A percentile compares a stretch with the other conserved stretches of the same genome.
phyloP scores from a whole-genome alignment of 2,797 vertebrate species.

The Hyperoplus lanceolatus region DNA sequence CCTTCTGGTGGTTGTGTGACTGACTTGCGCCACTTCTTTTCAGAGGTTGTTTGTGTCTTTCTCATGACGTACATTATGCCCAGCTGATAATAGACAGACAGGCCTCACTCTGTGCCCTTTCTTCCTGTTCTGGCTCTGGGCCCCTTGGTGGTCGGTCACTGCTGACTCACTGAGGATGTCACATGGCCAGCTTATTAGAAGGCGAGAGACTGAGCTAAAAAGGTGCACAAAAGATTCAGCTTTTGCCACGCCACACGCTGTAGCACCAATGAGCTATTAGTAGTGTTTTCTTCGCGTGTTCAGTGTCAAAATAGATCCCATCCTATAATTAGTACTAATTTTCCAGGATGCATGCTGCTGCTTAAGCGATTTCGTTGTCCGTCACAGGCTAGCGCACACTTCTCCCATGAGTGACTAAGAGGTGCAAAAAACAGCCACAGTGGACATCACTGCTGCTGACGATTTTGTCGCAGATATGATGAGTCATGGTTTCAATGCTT shows the following conservation, averaged over 20 bases:
- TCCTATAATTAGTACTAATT: constrained; percentile 44
- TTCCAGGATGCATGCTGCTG: constrained; percentile 36
- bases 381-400: constrained; percentile 60
- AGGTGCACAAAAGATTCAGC: background rate
- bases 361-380: constrained; percentile 50
- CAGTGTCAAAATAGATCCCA: constrained; percentile 37
- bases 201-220: constrained; percentile 10
- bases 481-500: constrained; percentile 71
- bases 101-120: constrained; percentile 67
- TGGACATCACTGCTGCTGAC: constrained; percentile 76
- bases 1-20: constrained; percentile 62
- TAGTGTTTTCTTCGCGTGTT: constrained; percentile 30
- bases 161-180: constrained; percentile 71
- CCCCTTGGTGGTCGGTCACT: constrained; percentile 56
- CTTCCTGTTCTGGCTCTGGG: constrained; percentile 47
- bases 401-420: constrained; percentile 72
- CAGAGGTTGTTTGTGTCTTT: constrained; percentile 53
- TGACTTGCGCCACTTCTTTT: constrained; percentile 68
- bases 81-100: constrained; percentile 73
- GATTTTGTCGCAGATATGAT: constrained; percentile 74
- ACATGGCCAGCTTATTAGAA: constrained; percentile 25
- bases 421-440: constrained; percentile 49
- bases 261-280: constrained; percentile 40
- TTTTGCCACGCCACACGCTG: constrained; percentile 13
- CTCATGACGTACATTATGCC: constrained; percentile 60